Base-by-base conservation (phyloP, 2,113 vertebrate genomes). In the Fulmarus glacialis region DNA sequence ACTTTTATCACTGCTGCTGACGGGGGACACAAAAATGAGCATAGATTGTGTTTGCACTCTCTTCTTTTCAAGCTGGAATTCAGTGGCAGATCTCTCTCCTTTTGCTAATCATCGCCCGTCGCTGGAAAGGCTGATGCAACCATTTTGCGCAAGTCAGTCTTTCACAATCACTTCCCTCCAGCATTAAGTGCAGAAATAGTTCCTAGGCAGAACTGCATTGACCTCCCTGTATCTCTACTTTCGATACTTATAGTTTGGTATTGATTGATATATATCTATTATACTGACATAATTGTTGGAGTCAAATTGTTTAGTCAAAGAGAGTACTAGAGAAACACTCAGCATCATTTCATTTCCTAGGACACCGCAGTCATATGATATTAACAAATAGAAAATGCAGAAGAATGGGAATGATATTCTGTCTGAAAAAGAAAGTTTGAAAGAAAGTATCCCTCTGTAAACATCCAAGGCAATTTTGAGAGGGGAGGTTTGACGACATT, bases 81-180 rank as follows among this genome's bases (percentile, higher is more conserved):
- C 42, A 59, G 42, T 19, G 32, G n/a, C 70, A 60, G 63, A 48
- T 58, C 9, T 34, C 42, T 74, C 26, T 63, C 48, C n/a, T 64
- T 82, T 32, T 45, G 52, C 50, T 66, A 32, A 53, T 64, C 80
- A 72, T 14, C 3, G 12, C 53, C 58, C 42, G 30, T 30, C 16
- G 3, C 80, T 89, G 71, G 38, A 72, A 93, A 48, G 9, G 71
- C 66, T 96, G 87, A 95, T 78, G 89, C 66, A 97, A 96, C 3
- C 2, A 40, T 40, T 90, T 94, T 81, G 74, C 19, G 0, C n/a
- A 94, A 96, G 52, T 62, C 23, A 26, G 40, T 74, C 38, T 97
- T 96, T 97, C 95, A 67, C 62, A 94, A 96, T 42, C n/a, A 34
- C 47, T 97, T 97, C 94, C 94, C 82, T 77, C 40, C 30, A 40